A percentile compares a stretch with the other conserved stretches of the same genome.
phyloP scores from a whole-genome alignment of 2,888 invertebrate species.

The Leucophora obtusa region DNA sequence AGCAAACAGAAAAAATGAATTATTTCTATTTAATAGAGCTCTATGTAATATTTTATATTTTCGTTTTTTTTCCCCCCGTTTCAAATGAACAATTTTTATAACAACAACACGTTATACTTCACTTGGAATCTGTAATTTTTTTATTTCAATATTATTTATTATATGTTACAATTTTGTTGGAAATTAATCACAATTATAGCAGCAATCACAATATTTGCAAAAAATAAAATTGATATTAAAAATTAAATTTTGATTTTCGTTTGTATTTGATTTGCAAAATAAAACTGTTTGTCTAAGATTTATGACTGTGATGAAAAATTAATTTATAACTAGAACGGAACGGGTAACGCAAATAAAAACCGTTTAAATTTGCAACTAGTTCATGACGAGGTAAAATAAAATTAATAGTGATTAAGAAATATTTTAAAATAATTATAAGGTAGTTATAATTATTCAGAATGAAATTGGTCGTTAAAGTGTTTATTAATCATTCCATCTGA shows the following conservation, averaged over 20 bases:
- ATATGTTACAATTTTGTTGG: constrained; percentile 50
- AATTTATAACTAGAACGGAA: background rate
- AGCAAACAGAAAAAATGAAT: constrained; percentile 70
- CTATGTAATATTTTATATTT: constrained; percentile 55
- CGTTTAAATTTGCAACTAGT: background rate
- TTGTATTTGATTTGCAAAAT: constrained; percentile 9
- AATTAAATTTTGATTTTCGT: background rate
- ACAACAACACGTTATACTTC: constrained; percentile 1
- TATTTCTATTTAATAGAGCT: constrained; percentile 77
- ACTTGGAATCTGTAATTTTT: background rate
- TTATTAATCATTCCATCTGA: no score
- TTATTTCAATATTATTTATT: constrained; percentile 32
- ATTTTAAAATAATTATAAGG: background rate
- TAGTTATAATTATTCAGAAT: no score
- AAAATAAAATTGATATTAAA: background rate
- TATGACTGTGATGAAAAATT: constrained; percentile 51
- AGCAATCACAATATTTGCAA: constrained; percentile 57
- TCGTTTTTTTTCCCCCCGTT: constrained; percentile 8
- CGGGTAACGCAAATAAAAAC: background rate
- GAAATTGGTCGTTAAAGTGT: no score
- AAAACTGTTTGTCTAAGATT: constrained; percentile 50
- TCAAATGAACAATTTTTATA: constrained; percentile 10
- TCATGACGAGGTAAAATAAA: background rate
- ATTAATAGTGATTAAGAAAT: background rate
- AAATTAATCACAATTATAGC: constrained; percentile 63